Percentiles rank a stretch among this genome's conserved stretches.
Evolutionary conservation across 2,113 vertebrate genomes (phyloP).

Genomic region (Anarrhichthys ocellatus): DNA sequence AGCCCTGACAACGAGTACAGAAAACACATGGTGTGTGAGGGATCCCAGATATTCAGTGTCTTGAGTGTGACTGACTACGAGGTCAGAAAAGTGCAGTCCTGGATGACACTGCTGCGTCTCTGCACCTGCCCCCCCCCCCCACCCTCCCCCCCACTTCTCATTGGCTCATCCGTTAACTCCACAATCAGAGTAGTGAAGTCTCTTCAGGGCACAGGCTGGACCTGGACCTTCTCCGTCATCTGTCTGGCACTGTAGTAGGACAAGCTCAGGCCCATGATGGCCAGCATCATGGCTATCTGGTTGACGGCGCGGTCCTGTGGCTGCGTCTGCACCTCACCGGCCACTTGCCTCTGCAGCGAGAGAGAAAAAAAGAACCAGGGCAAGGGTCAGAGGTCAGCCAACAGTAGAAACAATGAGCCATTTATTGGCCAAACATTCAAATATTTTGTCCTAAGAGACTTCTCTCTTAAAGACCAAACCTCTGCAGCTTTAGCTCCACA

Average conservation of each 20-base stretch:
- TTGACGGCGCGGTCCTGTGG: constrained; percentile 86
- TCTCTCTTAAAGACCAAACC: constrained; percentile 1
- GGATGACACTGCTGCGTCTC: constrained; percentile 5
- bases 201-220: constrained; percentile 75
- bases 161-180: constrained; percentile 29
- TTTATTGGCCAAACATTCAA: background rate
- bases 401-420: background rate
- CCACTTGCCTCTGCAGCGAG: constrained; percentile 89
- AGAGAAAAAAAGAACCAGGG: background rate
- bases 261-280: constrained; percentile 90
- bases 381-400: constrained; percentile 33
- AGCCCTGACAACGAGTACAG: constrained; percentile 26
- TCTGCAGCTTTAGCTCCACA: constrained; percentile 1
- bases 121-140: background rate
- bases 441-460: background rate
- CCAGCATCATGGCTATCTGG: constrained; percentile 91
- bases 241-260: constrained; percentile 93
- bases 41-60: constrained; percentile 54
- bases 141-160: constrained; percentile 4
- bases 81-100: constrained; percentile 45
- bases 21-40: constrained; percentile 44
- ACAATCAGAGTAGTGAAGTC: background rate
- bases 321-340: constrained; percentile 86
- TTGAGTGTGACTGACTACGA: constrained; percentile 38
- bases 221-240: constrained; percentile 85